A percentile compares a stretch with the other conserved stretches of the same genome.
Conservation (phyloP, 2,888 invertebrate species). For the Ormyrus thymus region DNA sequence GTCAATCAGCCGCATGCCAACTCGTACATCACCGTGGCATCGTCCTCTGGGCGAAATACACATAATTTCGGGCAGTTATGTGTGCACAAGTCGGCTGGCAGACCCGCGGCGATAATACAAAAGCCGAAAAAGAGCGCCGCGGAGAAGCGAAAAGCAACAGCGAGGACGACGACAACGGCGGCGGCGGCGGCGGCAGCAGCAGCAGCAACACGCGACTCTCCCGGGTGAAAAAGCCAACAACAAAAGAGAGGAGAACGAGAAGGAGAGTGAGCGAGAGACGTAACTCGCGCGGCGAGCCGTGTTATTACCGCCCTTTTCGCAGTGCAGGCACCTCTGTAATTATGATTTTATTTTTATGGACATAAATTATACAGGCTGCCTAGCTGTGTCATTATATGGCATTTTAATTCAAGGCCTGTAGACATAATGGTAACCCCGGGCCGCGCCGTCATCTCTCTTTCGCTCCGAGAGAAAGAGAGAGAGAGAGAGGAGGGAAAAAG, state of each 20-base stretch:
- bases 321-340: conserved; percentile 71
- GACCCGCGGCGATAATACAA: neutral
- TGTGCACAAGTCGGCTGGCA: neutral
- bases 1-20: conserved; percentile 34
- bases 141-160: conserved; percentile 32
- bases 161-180: neutral
- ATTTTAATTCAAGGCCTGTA: conserved; percentile 74
- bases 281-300: conserved; percentile 60
- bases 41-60: conserved; percentile 4
- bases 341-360: conserved; percentile 75
- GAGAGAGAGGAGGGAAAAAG: conserved; percentile 9
- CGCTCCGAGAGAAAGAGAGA: neutral
- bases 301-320: conserved; percentile 73
- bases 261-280: conserved; percentile 46
- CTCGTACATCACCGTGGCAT: conserved; percentile 22
- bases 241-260: conserved; percentile 60
- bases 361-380: conserved; percentile 72
- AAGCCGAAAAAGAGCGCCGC: conserved; percentile 51
- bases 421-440: conserved; percentile 72
- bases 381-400: conserved; percentile 74
- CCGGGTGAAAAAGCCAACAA: conserved; percentile 49
- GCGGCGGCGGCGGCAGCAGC: conserved; percentile 14
- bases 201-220: conserved; percentile 36
- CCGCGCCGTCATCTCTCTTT: conserved; percentile 46
- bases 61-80: conserved; percentile 10